A percentile compares a stretch with the other conserved stretches of the same genome.
Evolutionary conservation across 1,140 invertebrate genomes (phyloP).

Genomic region (Drosophila virilis): DNA sequence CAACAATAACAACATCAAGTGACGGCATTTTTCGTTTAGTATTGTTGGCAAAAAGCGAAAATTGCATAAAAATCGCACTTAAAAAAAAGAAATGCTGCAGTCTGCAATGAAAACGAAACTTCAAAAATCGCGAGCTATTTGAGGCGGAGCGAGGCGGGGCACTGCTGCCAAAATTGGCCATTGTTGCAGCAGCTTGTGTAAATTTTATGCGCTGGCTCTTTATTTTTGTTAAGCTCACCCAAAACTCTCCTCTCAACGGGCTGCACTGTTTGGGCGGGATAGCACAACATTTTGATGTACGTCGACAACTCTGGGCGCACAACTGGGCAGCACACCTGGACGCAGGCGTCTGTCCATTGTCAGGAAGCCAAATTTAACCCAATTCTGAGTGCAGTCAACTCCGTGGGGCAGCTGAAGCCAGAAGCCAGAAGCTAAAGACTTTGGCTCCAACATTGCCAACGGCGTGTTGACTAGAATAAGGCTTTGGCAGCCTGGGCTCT

Average conservation of each 20-base stretch:
- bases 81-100: slow-evolving; percentile 35
- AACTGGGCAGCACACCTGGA: slow-evolving; percentile 9
- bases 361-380: not conserved
- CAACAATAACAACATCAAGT: slow-evolving; percentile 16
- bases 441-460: not conserved
- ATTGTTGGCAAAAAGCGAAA: slow-evolving; percentile 18
- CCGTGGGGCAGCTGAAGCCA: not conserved
- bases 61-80: slow-evolving; percentile 43
- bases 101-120: slow-evolving; percentile 46
- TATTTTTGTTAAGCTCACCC: slow-evolving; percentile 33
- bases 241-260: not conserved
- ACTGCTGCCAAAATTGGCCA: slow-evolving; percentile 3
- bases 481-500: no score
- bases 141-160: no score
- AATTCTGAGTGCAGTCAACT: not conserved
- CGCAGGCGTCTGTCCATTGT: not conserved
- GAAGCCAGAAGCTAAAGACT: not conserved
- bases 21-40: slow-evolving; percentile 30
- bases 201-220: slow-evolving; percentile 56
- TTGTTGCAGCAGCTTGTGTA: slow-evolving; percentile 59
- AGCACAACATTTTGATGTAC: slow-evolving; percentile 29
- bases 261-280: not conserved
- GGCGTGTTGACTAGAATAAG: slow-evolving; percentile 5
- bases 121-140: slow-evolving; percentile 7
- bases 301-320: slow-evolving; percentile 14